A percentile compares a stretch with the other conserved stretches of the same genome.
Evolutionary conservation across 2,797 vertebrate genomes (phyloP).

Genomic region (Sebastes flavidus): DNA sequence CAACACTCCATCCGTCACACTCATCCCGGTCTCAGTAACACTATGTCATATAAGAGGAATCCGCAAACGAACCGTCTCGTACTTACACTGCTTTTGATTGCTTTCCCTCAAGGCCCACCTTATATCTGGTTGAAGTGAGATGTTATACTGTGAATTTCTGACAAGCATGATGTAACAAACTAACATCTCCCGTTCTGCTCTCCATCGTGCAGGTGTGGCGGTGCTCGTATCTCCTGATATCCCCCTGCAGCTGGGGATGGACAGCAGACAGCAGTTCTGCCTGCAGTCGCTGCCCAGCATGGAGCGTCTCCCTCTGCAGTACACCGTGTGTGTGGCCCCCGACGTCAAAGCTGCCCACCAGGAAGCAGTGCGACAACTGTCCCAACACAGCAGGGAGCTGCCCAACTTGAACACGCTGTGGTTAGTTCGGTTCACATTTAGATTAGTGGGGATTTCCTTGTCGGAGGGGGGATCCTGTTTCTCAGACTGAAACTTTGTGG

Average conservation of each 20-base stretch:
- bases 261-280: conserved; percentile 87
- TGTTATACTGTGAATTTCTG: not conserved
- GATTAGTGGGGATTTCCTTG: not conserved
- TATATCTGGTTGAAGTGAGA: not conserved
- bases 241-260: conserved; percentile 84
- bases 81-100: conserved; percentile 1
- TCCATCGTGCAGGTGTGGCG: conserved; percentile 82
- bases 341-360: conserved; percentile 81
- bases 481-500: not conserved
- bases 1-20: conserved; percentile 51
- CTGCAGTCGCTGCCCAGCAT: conserved; percentile 82
- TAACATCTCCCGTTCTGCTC: conserved; percentile 8
- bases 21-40: conserved; percentile 60
- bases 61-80: conserved; percentile 20
- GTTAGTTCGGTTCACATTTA: conserved; percentile 68
- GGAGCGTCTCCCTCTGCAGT: conserved; percentile 81
- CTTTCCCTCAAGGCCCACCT: not conserved
- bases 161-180: not conserved
- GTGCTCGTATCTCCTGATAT: conserved; percentile 83
- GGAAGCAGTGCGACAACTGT: conserved; percentile 72
- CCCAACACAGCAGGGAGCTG: conserved; percentile 63
- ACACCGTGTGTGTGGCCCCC: conserved; percentile 86
- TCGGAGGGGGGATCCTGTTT: not conserved
- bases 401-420: conserved; percentile 83
- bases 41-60: conserved; percentile 70